Evolutionary conservation across 2,888 invertebrate genomes (phyloP), one percentile per base, ranked within the genome.

Genomic region (Lordiphosa fenestrarum): DNA sequence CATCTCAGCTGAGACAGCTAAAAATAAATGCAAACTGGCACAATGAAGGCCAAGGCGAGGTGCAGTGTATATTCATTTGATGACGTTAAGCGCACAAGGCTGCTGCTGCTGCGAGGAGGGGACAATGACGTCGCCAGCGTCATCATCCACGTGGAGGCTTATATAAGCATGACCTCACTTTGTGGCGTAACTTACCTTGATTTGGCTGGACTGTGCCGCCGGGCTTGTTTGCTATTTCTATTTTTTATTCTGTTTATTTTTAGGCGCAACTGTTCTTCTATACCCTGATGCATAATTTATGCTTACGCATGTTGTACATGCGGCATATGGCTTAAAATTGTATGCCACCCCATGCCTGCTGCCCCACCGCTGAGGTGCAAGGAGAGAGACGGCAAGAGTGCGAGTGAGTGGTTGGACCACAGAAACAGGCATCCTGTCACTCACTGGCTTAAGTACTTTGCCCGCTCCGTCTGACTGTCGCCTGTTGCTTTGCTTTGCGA

Each of bases 121-220:
- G 9, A 30, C 50, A 52, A 46, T 53, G 37, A 56, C 66, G 70
- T 69, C 74, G 66, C 65, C 60, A 25, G 25, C 25, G 33, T 46
- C 49, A 56, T 44, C 56, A 36, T 62, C 55, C 64, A 48, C 64
- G 44, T 64, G 66, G 53, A 50, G 57, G 59, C 72, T 76, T 82
- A 82, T 66, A 63, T 74, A 76, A 75, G 78, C 66, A 71, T 75
- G 75, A 75, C 83, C 83, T 75, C 75, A 82, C 51, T 53, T 33
- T 48, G 36, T 23, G 25, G 41, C 42, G 13, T 15, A 48, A 48
- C 42, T 58, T 57, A 60, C 56, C 58, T 71, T 73, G 58, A 19
- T 21, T 25, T 25, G 37, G 21, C 30, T 9, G 30, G 30, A 3
- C 30, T 2, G 30, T 2, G 2, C 3, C n/a, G 25, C 12, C n/a